Conservation (phyloP, 2,888 invertebrate genomes). For the Glyphotaelius pellucidus region DNA sequence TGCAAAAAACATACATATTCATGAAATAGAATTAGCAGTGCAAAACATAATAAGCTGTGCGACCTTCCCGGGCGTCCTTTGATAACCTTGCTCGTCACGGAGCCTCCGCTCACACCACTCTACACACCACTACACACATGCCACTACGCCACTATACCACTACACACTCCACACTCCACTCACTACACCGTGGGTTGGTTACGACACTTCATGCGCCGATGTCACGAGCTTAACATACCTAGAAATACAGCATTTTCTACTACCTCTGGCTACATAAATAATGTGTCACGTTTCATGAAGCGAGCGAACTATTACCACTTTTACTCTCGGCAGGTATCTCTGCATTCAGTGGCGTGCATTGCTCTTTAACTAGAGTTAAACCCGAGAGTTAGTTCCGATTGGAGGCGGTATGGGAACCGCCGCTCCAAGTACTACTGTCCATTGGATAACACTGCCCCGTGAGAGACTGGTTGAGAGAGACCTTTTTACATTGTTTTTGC, state of each 20-base stretch:
- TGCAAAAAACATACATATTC: background rate
- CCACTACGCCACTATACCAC: no score
- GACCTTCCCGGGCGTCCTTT: conserved; percentile 43
- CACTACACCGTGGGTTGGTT: background rate
- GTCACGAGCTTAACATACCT: background rate
- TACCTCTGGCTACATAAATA: background rate
- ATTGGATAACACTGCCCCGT: no score
- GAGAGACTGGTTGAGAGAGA: no score
- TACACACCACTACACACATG: background rate
- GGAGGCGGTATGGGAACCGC: no score
- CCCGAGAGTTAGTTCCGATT: no score
- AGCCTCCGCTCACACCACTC: background rate
- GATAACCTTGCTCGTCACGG: conserved; percentile 39
- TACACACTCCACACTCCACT: background rate
- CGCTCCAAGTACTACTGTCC: no score
- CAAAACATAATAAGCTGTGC: background rate
- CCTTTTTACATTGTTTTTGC: no score
- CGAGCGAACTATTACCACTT: background rate
- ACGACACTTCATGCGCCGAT: background rate
- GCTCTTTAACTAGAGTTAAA: background rate
- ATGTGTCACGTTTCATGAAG: conserved; percentile 2
- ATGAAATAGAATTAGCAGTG: background rate
- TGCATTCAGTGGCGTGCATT: background rate
- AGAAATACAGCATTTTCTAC: background rate
- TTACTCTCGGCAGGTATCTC: background rate